These are phyloP conservation scores for Zaprionus lachaisei DNA, from an alignment of 1,140 invertebrate genomes.

Conservation along the genomic window DNA sequence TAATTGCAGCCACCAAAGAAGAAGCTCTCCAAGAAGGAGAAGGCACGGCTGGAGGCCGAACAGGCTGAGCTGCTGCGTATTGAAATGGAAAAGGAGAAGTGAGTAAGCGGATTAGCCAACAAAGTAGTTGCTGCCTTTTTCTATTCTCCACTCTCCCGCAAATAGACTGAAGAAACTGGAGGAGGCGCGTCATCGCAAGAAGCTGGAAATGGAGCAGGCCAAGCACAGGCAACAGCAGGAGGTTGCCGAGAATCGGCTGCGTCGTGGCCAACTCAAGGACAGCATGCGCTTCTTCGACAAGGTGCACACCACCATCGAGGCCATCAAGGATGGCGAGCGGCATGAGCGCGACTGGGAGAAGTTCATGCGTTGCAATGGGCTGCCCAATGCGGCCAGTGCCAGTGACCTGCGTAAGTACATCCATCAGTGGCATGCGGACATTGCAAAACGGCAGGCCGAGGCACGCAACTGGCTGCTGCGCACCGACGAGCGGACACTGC, in stretches of 20 bases:
- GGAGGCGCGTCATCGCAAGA: constrained; percentile 78
- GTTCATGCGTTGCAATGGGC: constrained; percentile 87
- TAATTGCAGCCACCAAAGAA: constrained; percentile 78
- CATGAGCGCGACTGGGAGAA: constrained; percentile 86
- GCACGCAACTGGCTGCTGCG: constrained; percentile 82
- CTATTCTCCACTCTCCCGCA: neutral
- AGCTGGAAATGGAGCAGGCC: constrained; percentile 82
- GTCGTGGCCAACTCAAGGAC: constrained; percentile 70
- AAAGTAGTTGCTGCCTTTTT: neutral
- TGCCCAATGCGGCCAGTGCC: constrained; percentile 87
- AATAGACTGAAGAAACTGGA: constrained; percentile 76
- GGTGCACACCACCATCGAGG: constrained; percentile 66
- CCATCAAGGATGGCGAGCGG: constrained; percentile 65
- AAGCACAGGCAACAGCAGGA: constrained; percentile 77
- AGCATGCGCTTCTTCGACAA: constrained; percentile 73
- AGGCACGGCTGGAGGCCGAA: constrained; percentile 84
- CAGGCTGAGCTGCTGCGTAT: constrained; percentile 83
- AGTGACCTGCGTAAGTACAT: constrained; percentile 87
- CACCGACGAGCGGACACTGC: constrained; percentile 80
- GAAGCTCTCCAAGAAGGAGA: constrained; percentile 85
- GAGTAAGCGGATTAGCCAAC: constrained; percentile 12
- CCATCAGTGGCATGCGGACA: constrained; percentile 86
- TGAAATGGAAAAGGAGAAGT: constrained; percentile 85
- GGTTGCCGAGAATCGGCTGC: constrained; percentile 73
- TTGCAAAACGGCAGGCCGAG: constrained; percentile 85